phyloP scores from a whole-genome alignment of 2,888 invertebrate species.

The Caenorhabditis wallacei region DNA sequence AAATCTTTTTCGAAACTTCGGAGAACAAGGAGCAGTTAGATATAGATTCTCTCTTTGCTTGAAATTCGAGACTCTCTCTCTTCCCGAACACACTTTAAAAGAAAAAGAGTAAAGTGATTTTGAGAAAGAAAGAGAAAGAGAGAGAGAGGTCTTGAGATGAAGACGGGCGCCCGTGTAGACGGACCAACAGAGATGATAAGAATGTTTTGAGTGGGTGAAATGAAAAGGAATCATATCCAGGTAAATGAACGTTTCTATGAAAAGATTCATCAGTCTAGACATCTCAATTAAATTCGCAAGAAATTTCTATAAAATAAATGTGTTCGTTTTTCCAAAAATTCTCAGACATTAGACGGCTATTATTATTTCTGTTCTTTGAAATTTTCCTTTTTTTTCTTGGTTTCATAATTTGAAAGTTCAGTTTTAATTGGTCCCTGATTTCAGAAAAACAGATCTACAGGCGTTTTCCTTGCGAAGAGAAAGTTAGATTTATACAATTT shows the following conservation, averaged over 20 bases:
- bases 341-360: no score
- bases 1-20: constrained; percentile 49
- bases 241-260: constrained; percentile 14
- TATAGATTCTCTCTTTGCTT: constrained; percentile 30
- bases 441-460: no score
- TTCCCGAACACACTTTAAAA: constrained; percentile 42
- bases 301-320: no score
- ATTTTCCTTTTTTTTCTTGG: no score
- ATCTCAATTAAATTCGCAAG: no score
- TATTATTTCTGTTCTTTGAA: no score
- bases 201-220: constrained; percentile 30
- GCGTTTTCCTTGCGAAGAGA: no score
- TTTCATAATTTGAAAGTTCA: no score
- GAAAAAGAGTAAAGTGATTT: constrained; percentile 54
- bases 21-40: constrained; percentile 54
- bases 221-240: constrained; percentile 17
- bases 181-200: constrained; percentile 11
- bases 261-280: constrained; percentile 2
- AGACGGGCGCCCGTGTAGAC: constrained; percentile 32
- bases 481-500: no score
- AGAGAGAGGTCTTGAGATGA: constrained; percentile 27
- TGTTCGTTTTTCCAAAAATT: no score
- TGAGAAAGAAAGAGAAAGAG: constrained; percentile 38
- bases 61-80: constrained; percentile 57
- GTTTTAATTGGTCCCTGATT: no score